Evolutionary conservation across 2,113 vertebrate species (phyloP).

Genomic region (Podiceps cristatus): DNA sequence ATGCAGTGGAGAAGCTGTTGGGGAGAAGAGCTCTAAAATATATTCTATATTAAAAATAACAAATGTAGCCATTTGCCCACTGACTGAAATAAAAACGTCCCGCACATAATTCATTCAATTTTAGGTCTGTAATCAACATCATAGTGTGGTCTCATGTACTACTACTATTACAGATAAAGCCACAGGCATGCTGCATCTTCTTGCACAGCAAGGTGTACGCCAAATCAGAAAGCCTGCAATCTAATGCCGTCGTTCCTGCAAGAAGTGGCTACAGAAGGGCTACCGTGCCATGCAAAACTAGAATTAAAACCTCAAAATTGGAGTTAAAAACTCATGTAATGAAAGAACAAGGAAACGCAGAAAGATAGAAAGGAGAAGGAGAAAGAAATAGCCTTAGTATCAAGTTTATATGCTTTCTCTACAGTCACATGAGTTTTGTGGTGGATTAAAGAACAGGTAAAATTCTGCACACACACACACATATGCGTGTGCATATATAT

Average conservation of each 20-base stretch:
- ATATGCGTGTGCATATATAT: accelerated
- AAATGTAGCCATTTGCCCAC: background rate
- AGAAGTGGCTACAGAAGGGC: background rate
- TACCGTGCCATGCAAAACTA: background rate
- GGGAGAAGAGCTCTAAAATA: background rate
- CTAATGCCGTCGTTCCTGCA: background rate
- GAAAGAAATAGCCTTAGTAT: background rate
- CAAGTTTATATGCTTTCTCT: background rate
- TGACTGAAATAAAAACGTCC: background rate
- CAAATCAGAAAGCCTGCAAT: background rate
- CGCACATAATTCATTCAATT: background rate
- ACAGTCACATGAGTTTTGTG: background rate
- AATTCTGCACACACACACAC: background rate
- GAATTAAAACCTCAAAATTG: background rate
- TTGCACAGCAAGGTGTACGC: background rate
- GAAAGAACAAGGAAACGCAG: background rate
- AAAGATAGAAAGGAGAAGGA: background rate
- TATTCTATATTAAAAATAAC: background rate
- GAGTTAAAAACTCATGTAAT: background rate
- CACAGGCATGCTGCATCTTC: background rate
- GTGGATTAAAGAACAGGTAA: background rate
- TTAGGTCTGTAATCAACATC: background rate
- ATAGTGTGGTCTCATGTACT: background rate
- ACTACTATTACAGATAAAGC: background rate
- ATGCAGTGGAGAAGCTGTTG: background rate